phyloP scores from a whole-genome alignment of 2,113 vertebrate species.

The Camelus bactrianus region DNA sequence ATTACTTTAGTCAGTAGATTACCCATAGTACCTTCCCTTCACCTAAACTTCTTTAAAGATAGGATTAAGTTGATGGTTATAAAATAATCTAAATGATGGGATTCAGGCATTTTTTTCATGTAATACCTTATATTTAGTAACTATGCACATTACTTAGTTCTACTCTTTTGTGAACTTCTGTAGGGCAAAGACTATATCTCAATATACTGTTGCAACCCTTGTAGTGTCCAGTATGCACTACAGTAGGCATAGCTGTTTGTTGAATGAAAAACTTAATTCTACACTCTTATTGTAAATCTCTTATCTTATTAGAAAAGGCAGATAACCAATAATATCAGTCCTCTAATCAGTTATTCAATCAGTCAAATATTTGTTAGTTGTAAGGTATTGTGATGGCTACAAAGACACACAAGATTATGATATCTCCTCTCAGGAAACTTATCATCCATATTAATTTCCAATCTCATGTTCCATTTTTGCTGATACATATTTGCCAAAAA shows the following conservation, averaged over 20 bases:
- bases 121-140: neutral
- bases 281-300: neutral
- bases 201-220: neutral
- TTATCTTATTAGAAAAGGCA: constrained; percentile 44
- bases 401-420: neutral
- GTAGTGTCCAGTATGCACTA: neutral
- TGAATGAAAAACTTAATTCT: constrained; percentile 32
- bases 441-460: constrained; percentile 6
- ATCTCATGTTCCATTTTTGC: constrained; percentile 2
- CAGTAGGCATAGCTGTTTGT: neutral
- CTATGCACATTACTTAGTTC: neutral
- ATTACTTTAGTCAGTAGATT: neutral
- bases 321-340: neutral
- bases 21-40: neutral
- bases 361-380: neutral
- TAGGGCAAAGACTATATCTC: neutral
- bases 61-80: constrained; percentile 12
- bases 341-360: neutral
- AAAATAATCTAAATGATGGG: constrained; percentile 20
- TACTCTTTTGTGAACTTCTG: neutral
- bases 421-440: neutral
- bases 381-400: neutral
- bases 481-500: neutral
- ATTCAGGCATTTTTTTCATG: constrained; percentile 22
- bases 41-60: neutral